phyloP scores from a whole-genome alignment of 2,113 vertebrate genomes.

The Antigone vipio region DNA sequence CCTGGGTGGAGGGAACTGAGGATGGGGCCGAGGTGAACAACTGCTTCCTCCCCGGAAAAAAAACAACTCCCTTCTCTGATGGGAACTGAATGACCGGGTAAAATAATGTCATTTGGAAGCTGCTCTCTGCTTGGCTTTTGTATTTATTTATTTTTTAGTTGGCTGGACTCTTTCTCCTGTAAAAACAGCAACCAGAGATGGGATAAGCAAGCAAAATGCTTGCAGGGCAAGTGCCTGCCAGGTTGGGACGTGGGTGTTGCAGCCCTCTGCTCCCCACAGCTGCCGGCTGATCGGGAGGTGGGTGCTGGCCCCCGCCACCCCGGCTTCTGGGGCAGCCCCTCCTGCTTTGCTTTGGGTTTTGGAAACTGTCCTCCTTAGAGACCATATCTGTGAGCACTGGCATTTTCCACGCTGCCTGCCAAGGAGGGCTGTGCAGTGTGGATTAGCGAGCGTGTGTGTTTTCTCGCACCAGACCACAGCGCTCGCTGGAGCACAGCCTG shows the following conservation, averaged over 20 bases:
- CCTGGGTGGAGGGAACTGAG: neutral
- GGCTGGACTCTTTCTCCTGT: neutral
- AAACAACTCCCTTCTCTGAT: neutral
- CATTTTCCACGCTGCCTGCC: constrained; percentile 52
- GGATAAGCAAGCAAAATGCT: neutral
- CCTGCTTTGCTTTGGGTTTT: constrained; percentile 12
- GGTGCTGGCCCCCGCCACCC: neutral
- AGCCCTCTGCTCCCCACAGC: neutral
- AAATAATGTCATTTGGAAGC: constrained; percentile 20
- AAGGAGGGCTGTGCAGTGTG: neutral
- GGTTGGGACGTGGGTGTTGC: neutral
- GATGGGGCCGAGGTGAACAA: neutral
- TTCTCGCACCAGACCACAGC: rapidly evolving
- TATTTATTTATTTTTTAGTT: neutral
- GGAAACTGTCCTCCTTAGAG: constrained; percentile 55
- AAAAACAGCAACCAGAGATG: neutral
- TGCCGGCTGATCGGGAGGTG: rapidly evolving
- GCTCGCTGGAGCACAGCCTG: neutral
- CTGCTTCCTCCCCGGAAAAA: neutral
- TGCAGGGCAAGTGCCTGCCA: neutral
- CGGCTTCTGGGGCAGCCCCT: neutral
- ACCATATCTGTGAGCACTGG: constrained; percentile 15
- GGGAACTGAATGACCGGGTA: neutral
- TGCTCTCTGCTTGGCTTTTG: neutral
- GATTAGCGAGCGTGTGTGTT: neutral